Evolutionary conservation across 2,797 vertebrate species (phyloP).

Genomic region (Bradypodion pumilum): DNA sequence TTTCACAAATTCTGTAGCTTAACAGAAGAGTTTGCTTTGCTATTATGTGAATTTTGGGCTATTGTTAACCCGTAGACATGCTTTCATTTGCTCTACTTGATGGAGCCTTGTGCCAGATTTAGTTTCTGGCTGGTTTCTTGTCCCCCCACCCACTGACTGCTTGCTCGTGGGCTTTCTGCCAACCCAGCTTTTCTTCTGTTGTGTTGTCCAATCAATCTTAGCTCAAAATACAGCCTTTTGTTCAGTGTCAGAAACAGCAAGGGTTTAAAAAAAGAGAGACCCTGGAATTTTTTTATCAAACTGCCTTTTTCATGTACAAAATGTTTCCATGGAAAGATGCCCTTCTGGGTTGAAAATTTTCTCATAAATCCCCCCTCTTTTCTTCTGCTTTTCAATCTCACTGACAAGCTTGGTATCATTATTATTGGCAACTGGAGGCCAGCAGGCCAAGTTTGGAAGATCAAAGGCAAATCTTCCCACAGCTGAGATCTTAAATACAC

Average conservation of each 20-base stretch:
- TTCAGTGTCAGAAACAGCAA: conserved; percentile 23
- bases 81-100: background rate
- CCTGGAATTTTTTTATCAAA: conserved; percentile 59
- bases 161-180: conserved; percentile 22
- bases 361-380: conserved; percentile 48
- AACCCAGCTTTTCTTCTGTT: background rate
- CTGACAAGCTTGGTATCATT: conserved; percentile 72
- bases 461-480: conserved; percentile 63
- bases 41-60: background rate
- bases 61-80: background rate
- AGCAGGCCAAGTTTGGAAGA: conserved; percentile 60
- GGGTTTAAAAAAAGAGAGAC: conserved; percentile 37
- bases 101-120: conserved; percentile 29
- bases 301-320: conserved; percentile 57
- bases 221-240: conserved; percentile 45
- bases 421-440: conserved; percentile 65
- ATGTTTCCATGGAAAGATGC: conserved; percentile 63
- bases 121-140: conserved; percentile 43
- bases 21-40: conserved; percentile 10
- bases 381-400: conserved; percentile 58
- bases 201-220: conserved; percentile 7
- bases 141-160: conserved; percentile 3
- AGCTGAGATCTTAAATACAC: conserved; percentile 32
- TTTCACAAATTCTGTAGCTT: background rate
- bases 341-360: conserved; percentile 34